Conservation (phyloP, 1,140 invertebrate genomes). For the Drosophila subobscura region DNA sequence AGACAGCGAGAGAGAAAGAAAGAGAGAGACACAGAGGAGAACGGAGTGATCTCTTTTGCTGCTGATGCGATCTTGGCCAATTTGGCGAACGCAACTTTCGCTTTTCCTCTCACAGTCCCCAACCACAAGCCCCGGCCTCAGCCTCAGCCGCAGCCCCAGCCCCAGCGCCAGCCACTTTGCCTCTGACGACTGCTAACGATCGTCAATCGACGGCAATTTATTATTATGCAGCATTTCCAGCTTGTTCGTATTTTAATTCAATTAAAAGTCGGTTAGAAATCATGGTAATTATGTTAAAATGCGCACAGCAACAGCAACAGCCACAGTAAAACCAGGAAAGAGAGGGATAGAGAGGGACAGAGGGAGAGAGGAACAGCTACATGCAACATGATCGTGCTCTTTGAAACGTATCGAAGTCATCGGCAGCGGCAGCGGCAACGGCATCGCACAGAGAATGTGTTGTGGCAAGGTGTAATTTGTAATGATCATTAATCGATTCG, state of each 20-base stretch:
- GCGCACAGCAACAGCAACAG: neutral
- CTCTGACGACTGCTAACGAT: conserved; percentile 63
- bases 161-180: too few species aligned
- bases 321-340: conserved; percentile 8
- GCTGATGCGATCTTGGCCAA: conserved; percentile 57
- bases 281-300: conserved; percentile 66
- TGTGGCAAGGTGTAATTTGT: conserved; percentile 40
- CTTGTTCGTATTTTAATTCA: conserved; percentile 76
- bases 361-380: too few species aligned
- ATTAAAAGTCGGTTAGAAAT: conserved; percentile 80
- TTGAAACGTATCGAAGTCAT: too few species aligned
- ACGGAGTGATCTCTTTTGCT: conserved; percentile 11
- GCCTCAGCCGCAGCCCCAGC: too few species aligned
- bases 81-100: conserved; percentile 75
- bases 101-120: conserved; percentile 37
- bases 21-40: conserved; percentile 1
- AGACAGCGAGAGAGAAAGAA: neutral
- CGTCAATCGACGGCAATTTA: conserved; percentile 80
- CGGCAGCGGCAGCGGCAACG: too few species aligned
- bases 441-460: too few species aligned
- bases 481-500: conserved; percentile 40
- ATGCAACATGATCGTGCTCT: too few species aligned
- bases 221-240: conserved; percentile 68
- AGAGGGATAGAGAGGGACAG: conserved; percentile 1
- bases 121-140: too few species aligned